Base-by-base conservation (phyloP, 2,113 vertebrate species). In the Corythornis madagascariensis region DNA sequence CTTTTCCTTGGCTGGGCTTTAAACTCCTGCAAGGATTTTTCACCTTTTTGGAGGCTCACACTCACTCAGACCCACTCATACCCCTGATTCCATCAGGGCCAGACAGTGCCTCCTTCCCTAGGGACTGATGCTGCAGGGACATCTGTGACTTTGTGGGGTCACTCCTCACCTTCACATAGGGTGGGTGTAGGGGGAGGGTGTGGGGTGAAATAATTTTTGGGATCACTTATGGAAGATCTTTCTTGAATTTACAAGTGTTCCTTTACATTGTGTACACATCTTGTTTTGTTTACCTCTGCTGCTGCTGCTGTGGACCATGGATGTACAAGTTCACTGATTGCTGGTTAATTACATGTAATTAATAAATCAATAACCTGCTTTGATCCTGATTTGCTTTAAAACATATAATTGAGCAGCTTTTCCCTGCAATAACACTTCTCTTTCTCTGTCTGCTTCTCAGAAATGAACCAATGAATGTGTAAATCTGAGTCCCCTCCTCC, bases 291-390 rank as follows among this genome's bases (percentile, higher is more conserved):
- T 66, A 4, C n/a, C 65, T 89, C 28, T 56, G 76, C 45, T 4
- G 19, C 18, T 63, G 61, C 55, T 42, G 25, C 16, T 38, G 16
- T 0, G 55, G 63, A 59, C 60, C 55, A 52, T 47, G 55, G 42
- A 70, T 79, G 52, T 77, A 40, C 52, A 65, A 65, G 85, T 61
- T 92, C 71, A 57, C 87, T 70, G 82, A 89, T 50, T 93, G 71
- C 63, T 59, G 47, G 78, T 80, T 95, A 94, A 91, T 95, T 92
- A 73, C 33, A 5, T 5, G 19, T 25, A 7, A 17, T 94, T 91
- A 92, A 89, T 77, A 74, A 88, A 83, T 91, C 91, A 89, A 70
- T 91, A 86, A n/a, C 8, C 38, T 63, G 21, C 82, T 94, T 87
- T 94, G 82, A 85, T 94, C 38, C 60, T 56, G 47, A 67, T 91